Evolutionary conservation across 2,113 vertebrate species (phyloP).

Genomic region (Daubentonia madagascariensis): DNA sequence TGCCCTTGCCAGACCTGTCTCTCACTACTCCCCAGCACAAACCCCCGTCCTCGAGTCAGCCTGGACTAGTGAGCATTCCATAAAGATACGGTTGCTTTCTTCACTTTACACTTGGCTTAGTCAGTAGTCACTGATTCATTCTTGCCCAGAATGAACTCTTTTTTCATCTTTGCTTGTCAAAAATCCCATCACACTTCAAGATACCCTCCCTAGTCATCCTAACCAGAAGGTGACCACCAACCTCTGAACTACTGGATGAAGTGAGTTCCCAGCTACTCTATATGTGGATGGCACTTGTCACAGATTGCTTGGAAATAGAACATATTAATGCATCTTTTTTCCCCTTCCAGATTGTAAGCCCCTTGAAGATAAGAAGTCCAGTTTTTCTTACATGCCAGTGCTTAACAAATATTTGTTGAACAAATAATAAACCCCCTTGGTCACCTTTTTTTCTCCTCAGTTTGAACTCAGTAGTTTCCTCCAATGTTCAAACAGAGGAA

Average conservation of each 20-base stretch:
- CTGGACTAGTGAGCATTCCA: neutral
- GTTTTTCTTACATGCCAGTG: neutral
- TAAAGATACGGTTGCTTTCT: neutral
- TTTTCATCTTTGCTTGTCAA: neutral
- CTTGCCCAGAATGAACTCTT: neutral
- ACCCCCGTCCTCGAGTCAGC: neutral
- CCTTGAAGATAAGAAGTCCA: neutral
- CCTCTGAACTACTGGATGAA: neutral
- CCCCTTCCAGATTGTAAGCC: neutral
- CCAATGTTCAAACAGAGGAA: neutral
- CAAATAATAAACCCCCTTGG: neutral
- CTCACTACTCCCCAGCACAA: neutral
- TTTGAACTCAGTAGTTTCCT: neutral
- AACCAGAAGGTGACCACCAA: neutral
- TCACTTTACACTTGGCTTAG: neutral
- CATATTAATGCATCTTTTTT: neutral
- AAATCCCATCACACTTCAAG: neutral
- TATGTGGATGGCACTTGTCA: neutral
- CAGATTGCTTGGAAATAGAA: neutral
- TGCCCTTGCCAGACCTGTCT: neutral
- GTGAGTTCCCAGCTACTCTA: neutral
- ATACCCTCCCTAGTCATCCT: neutral
- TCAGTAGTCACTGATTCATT: neutral
- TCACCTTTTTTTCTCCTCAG: neutral
- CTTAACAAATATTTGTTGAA: constrained; percentile 26